These are phyloP conservation scores for Mystacornis crossleyi DNA, from an alignment of 2,113 vertebrate genomes.

Conservation along the genomic window DNA sequence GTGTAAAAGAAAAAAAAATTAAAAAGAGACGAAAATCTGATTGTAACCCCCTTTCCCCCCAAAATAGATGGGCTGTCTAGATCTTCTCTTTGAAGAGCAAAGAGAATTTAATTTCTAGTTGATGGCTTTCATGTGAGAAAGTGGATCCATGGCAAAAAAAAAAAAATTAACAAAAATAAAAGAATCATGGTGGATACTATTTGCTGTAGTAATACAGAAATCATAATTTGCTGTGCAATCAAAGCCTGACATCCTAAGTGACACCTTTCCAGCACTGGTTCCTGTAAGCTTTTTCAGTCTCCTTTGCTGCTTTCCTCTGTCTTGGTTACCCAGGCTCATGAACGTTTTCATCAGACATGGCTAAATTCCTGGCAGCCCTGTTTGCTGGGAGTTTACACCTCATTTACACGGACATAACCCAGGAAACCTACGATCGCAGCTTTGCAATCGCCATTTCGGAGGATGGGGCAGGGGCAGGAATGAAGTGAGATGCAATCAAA, in stretches of 20 bases:
- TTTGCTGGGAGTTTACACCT: not conserved
- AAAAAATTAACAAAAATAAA: not conserved
- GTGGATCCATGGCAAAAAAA: not conserved
- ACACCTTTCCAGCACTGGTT: not conserved
- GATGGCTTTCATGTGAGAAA: not conserved
- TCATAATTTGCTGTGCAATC: not conserved
- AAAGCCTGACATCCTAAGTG: not conserved
- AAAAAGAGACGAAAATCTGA: not conserved
- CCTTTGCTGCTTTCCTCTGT: not conserved
- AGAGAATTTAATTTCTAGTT: not conserved
- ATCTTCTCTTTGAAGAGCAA: not conserved
- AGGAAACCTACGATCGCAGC: not conserved
- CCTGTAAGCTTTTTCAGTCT: not conserved
- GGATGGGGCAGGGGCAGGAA: not conserved
- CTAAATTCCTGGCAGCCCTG: not conserved
- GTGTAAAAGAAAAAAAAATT: not conserved
- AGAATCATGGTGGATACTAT: not conserved
- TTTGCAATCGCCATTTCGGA: not conserved
- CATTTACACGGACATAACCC: not conserved
- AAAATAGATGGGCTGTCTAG: not conserved
- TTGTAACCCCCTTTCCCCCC: accelerated
- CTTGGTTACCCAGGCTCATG: not conserved
- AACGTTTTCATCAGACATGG: not conserved
- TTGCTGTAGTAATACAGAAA: not conserved
- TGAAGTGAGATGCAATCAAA: not conserved